Conservation (phyloP, 2,888 invertebrate genomes). For the Crocallis elinguaria region DNA sequence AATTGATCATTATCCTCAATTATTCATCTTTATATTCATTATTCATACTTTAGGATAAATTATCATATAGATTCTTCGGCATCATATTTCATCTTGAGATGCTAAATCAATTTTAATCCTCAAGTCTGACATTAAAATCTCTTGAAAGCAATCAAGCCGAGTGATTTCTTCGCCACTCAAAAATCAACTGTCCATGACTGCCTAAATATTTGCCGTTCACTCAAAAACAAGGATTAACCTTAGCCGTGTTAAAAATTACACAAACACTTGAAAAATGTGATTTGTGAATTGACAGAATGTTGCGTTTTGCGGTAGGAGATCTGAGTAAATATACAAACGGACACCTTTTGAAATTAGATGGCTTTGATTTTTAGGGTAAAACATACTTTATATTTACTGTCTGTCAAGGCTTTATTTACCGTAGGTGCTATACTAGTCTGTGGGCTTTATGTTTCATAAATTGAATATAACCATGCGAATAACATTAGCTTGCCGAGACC, state of each 20-base stretch:
- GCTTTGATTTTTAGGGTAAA: slow-evolving; percentile 3
- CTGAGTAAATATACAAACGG: neutral
- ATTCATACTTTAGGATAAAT: too few species aligned
- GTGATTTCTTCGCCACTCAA: slow-evolving; percentile 7
- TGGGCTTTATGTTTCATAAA: too few species aligned
- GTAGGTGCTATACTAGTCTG: too few species aligned
- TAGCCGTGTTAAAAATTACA: slow-evolving; percentile 14
- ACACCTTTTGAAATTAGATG: neutral
- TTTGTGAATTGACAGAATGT: slow-evolving; percentile 12
- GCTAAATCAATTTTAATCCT: neutral
- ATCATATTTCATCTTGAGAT: neutral
- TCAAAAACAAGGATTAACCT: slow-evolving; percentile 18
- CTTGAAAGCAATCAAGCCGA: slow-evolving; percentile 14
- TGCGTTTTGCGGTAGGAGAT: slow-evolving; percentile 6
- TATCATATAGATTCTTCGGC: neutral
- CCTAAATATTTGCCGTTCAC: slow-evolving; percentile 21
- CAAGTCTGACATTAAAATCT: slow-evolving; percentile 14
- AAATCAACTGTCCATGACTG: slow-evolving; percentile 28
- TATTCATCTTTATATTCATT: too few species aligned
- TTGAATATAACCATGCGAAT: too few species aligned
- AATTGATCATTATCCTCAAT: too few species aligned
- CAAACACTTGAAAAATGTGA: slow-evolving; percentile 18
- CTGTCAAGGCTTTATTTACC: too few species aligned
- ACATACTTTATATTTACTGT: too few species aligned
- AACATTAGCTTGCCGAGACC: too few species aligned